Base-by-base conservation (phyloP, 2,113 vertebrate genomes). In the Emydocephalus ijimae region DNA sequence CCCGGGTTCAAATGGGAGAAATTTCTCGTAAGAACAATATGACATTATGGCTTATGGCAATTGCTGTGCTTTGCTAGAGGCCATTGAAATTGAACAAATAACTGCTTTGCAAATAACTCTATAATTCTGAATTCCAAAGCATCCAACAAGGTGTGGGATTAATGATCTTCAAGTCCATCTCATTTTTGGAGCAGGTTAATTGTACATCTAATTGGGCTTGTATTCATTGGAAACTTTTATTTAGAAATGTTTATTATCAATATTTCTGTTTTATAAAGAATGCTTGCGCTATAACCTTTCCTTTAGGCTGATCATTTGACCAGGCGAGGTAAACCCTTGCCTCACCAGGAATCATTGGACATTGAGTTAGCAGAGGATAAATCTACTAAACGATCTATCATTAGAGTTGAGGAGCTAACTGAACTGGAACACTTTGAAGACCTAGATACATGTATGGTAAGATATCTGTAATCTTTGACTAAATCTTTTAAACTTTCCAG, bases 401-500 rank as follows among this genome's bases (percentile, higher is more conserved):
- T 98, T 86, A 97, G 96, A 0, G 95, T 97, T 4, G 98, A 98
- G 39, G 99, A 99, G 90, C 87, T 99, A 43, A 97, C 98, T 12
- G 99, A 99, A 95, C 97, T 98, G 24, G 99, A 99, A 94, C 98
- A 98, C 90, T 96, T 99, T 91, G 99, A 99, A 29, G 99, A 99
- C 57, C 97, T 99, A 89, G 99, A 99, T 91, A 98, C 99, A 0
- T 99, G 99, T 97, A 98, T 99, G 99, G 99, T 99, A 98, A 97
- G 98, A 93, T 81, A 43, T 89, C 43, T 90, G 61, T 21, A 90
- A 50, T 15, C 18, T 29, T 90, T 5, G 2, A 29, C 74, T 69
- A 55, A 87, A 8, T 15, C 14, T 3, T 0, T 74, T 14, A 34
- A 56, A 6, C 0, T 0, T 64, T 93, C 95, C 50, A 23, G n/a